Percentiles rank a stretch among this genome's conserved stretches.
These are phyloP conservation scores for Coregonus clupeaformis DNA, from an alignment of 2,113 vertebrate genomes.

Conservation along the genomic window DNA sequence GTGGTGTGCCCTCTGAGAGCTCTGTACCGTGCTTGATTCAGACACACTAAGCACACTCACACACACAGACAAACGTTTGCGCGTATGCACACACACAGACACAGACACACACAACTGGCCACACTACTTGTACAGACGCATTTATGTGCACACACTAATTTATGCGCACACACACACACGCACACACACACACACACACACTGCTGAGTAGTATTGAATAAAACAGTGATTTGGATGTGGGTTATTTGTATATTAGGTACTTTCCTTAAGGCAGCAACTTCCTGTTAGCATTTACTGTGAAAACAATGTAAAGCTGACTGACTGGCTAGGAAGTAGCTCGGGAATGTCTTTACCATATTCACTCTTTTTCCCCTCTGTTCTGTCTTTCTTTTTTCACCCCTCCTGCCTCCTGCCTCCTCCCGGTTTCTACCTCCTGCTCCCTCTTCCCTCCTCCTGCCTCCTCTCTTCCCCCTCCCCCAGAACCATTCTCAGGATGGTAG, in stretches of 20 bases:
- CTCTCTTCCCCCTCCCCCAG: conserved; percentile 6
- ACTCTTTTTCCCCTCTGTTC: not conserved
- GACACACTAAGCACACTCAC: not conserved
- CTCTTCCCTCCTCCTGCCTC: not conserved
- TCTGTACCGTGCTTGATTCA: too few species aligned
- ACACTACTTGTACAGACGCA: not conserved
- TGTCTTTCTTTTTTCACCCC: too few species aligned
- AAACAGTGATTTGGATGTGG: too few species aligned
- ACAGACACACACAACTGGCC: not conserved
- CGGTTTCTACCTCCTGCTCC: not conserved
- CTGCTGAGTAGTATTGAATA: too few species aligned
- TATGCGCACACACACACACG: too few species aligned
- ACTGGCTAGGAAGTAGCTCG: not conserved
- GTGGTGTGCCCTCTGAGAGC: not conserved
- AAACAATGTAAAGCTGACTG: too few species aligned
- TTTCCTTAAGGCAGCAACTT: too few species aligned
- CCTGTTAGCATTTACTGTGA: too few species aligned
- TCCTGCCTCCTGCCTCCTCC: not conserved
- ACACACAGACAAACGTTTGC: not conserved
- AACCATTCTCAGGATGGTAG: conserved; percentile 80
- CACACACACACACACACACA: too few species aligned
- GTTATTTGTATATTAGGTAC: too few species aligned
- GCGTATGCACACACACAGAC: conserved; percentile 1
- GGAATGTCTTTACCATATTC: not conserved
- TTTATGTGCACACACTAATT: too few species aligned